Evolutionary conservation across 2,888 invertebrate genomes (phyloP).

Genomic region (Ichneumoninae sp.): DNA sequence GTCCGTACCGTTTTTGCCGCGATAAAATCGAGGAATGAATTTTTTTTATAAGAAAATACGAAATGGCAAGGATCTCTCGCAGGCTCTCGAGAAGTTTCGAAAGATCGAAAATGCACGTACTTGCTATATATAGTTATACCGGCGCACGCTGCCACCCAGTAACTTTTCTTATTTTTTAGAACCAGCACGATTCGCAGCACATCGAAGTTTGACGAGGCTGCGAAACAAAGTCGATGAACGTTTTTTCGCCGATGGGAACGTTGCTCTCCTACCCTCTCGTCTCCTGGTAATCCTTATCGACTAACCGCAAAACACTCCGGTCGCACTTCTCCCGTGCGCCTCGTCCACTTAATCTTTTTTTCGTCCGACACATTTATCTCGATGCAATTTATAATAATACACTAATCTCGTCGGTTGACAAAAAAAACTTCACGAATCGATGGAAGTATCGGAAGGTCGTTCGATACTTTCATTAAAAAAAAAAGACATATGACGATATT

Average conservation of each 20-base stretch:
- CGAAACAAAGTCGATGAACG: background rate
- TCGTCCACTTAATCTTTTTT: background rate
- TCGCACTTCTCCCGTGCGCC: background rate
- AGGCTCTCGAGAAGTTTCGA: background rate
- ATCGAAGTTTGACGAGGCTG: background rate
- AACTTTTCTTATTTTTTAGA: too few relatives aligned
- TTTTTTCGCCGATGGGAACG: conserved; percentile 3
- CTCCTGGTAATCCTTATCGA: background rate
- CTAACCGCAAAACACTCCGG: background rate
- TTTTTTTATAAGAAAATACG: background rate
- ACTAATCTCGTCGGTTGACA: too few relatives aligned
- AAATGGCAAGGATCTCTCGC: background rate
- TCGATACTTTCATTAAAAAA: background rate
- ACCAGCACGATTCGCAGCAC: background rate
- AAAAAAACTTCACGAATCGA: background rate
- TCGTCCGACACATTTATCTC: too few relatives aligned
- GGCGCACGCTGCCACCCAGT: background rate
- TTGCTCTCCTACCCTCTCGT: conserved; percentile 8
- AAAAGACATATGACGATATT: background rate
- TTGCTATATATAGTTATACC: too few relatives aligned
- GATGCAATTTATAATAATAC: too few relatives aligned
- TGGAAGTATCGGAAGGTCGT: background rate
- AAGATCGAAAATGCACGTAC: background rate
- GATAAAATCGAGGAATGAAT: background rate
- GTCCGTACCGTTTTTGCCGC: too few relatives aligned